Evolutionary conservation across 2,888 invertebrate genomes (phyloP), one percentile per base, ranked within the genome.

Genomic region (Boloria euphrosyne): DNA sequence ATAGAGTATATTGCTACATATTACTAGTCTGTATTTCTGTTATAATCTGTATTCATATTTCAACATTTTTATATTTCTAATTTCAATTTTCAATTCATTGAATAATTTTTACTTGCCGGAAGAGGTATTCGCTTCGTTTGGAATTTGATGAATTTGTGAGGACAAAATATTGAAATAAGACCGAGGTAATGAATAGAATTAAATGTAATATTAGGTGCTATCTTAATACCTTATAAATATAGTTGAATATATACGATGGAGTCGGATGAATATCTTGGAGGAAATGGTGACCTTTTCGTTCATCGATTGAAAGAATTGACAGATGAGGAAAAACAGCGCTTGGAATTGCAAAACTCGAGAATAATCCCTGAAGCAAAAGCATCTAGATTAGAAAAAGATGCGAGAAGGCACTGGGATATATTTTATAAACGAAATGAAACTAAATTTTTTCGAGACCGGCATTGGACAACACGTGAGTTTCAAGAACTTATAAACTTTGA

Each of bases 381-480:
- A 2, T 89, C 90, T 2, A 95, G 96, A 81, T 83, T 98, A 3
- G 98, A 98, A 82, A 88, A 87, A 54, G 95, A 98, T 76, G 97
- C 98, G 0, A 95, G 95, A 78, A 96, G 96, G 69, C 95, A 98
- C 80, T 99, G 99, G 99, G 99, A 99, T 85, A 90, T 98, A 62
- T 99, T 99, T 86, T 99, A 99, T 84, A 98, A 98, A 86, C 93
- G 98, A 68, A 99, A 99, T 81, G 96, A 97, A 76, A 97, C 96
- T 0, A 94, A 96, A 76, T 99, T 99, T 85, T 99, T 98, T 81
- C 97, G 97, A 86, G 98, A 99, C 86, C 94, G 99, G 16, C 98
- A 98, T 82, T 99, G 99, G 99, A 99, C 98, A 1, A 96, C 96
- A 69, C 93, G 98, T 79, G 99, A 99, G 92, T 98, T 99, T 90